These are phyloP conservation scores for Euleptes europaea DNA, from an alignment of 2,113 vertebrate genomes.

Conservation along the genomic window DNA sequence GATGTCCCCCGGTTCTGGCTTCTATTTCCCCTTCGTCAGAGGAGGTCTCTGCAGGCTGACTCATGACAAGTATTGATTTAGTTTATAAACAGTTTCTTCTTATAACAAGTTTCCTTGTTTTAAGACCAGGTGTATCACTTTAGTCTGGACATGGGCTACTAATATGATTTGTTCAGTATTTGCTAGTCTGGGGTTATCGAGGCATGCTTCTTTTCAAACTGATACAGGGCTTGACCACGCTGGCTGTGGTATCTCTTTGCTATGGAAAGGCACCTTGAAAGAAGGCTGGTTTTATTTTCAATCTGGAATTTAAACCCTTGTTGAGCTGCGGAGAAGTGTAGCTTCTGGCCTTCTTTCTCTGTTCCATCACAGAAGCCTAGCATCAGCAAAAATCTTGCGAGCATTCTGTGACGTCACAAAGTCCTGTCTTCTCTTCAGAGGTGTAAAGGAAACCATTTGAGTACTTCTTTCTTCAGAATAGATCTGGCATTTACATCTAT, in stretches of 20 bases:
- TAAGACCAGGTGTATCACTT: not conserved
- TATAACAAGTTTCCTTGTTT: not conserved
- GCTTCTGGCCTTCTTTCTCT: constrained; percentile 7
- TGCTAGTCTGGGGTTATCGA: no score
- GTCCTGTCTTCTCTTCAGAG: not conserved
- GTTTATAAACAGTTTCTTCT: not conserved
- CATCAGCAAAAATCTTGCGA: not conserved
- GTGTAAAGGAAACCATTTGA: not conserved
- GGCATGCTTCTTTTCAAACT: not conserved
- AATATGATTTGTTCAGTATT: not conserved
- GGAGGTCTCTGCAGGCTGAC: no score
- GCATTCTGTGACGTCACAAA: not conserved
- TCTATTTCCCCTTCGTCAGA: no score
- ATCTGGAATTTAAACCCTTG: not conserved
- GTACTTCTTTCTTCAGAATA: not conserved
- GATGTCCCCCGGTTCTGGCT: no score
- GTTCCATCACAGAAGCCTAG: constrained; percentile 11
- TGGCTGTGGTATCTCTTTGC: not conserved
- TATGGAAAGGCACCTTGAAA: no score
- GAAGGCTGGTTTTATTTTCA: not conserved
- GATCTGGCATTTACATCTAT: not conserved
- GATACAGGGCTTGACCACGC: not conserved
- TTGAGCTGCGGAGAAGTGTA: not conserved
- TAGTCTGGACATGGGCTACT: not conserved
- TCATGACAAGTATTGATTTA: no score